Evolutionary conservation across 2,797 vertebrate species (phyloP), one percentile per base, ranked within the genome.

Genomic region (Artibeus lituratus): DNA sequence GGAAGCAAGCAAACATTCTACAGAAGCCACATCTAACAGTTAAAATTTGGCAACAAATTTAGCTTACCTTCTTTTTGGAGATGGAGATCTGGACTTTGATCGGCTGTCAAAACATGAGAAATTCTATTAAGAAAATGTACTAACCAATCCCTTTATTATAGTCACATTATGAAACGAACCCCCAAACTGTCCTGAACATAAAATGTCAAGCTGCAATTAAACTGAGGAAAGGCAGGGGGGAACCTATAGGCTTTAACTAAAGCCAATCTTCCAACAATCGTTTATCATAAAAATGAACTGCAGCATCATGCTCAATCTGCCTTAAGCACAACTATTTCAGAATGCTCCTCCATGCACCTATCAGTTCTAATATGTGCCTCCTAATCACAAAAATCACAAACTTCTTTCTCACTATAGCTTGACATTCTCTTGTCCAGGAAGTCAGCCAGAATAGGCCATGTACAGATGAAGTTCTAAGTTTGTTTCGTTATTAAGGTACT

Each of bases 11-110:
- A 84, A 93, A 42, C 39, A 92, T 87, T 93, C 32, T 65, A 53
- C 80, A 77, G 73, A 93, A 87, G 90, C 92, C 96, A 87, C 26
- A 78, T 1, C 14, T 91, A 53, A 94, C 82, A 96, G 62, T 26
- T 55, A 77, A 76, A 10, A 91, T 77, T n/a, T 80, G 84, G 53
- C 84, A 97, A 97, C 32, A 91, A 77, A 96, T 76, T 87, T 81
- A 97, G 98, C 98, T 2, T 98, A 99, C 99, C 99, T 99, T 99
- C 98, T 98, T 98, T 99, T 99, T 98, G 98, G 98, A 98, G 99
- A 98, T 81, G 98, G 98, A 59, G 99, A 99, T 97, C 98, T 98
- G 96, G 99, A 99, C 98, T 99, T 99, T 77, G 99, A 99, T 72
- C 98, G 98, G 98, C 99, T 99, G 98, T 98, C 91, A 98, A 98